Conservation (phyloP, 2,113 vertebrate species). For the Alethe castanea region DNA sequence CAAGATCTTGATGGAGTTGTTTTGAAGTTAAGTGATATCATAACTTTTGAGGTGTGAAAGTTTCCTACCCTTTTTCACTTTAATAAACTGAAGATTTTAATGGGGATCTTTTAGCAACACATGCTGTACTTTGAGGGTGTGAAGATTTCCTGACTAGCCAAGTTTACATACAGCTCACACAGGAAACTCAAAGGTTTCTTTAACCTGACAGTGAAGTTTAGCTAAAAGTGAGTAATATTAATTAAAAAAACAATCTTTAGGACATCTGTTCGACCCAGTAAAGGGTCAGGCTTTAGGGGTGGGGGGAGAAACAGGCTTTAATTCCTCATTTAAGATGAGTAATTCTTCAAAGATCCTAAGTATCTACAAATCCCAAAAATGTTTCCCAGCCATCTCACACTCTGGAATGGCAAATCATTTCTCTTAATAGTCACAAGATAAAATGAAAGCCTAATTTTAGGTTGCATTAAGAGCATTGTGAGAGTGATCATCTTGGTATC, state of each 20-base stretch:
- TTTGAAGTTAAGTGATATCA: constrained; percentile 23
- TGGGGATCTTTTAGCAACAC: constrained; percentile 34
- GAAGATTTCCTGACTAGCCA: constrained; percentile 40
- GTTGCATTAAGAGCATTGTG: neutral
- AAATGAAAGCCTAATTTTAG: neutral
- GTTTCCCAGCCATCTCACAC: neutral
- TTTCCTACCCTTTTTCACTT: constrained; percentile 28
- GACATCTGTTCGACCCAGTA: neutral
- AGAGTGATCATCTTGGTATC: neutral
- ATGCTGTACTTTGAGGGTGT: constrained; percentile 29
- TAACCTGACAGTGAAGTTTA: neutral
- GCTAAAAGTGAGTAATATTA: neutral
- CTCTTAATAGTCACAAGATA: neutral
- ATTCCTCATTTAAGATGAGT: neutral
- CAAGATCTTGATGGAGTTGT: neutral
- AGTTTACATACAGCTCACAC: constrained; percentile 9
- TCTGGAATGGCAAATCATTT: neutral
- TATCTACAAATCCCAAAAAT: neutral
- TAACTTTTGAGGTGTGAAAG: neutral
- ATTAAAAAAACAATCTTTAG: neutral
- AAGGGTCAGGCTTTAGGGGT: neutral
- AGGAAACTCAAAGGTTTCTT: neutral
- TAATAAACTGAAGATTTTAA: constrained; percentile 44
- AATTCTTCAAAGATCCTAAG: neutral
- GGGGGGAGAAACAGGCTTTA: neutral